Percentiles rank a stretch among this genome's conserved stretches.
Evolutionary conservation across 2,888 invertebrate species (phyloP).

Genomic region (Argyresthia goedartella): DNA sequence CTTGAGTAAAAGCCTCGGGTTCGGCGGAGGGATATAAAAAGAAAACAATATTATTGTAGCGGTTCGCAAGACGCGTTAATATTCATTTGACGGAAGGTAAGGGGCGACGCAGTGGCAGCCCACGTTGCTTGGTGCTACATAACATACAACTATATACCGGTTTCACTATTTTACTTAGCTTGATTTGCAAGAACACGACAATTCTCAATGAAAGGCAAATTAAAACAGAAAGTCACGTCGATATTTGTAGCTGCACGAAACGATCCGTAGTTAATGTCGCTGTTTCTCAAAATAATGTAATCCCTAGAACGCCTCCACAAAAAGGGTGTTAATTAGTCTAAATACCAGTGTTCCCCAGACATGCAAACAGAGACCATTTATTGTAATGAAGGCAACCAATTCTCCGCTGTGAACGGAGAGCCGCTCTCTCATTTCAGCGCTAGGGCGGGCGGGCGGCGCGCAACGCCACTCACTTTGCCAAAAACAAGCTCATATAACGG

Average conservation of each 20-base stretch:
- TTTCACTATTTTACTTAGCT: too few relatives aligned
- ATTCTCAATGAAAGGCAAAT: too few relatives aligned
- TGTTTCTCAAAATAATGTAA: slow-evolving; percentile 4
- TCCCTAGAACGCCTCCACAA: slow-evolving; percentile 28
- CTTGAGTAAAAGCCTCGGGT: slow-evolving; percentile 55
- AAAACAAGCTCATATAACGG: slow-evolving; percentile 65
- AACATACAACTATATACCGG: too few relatives aligned
- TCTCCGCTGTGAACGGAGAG: slow-evolving; percentile 35
- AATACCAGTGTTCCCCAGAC: slow-evolving; percentile 63
- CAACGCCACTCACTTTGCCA: slow-evolving; percentile 54
- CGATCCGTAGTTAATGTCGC: not conserved
- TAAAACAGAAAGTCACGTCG: too few relatives aligned
- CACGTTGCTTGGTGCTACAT: too few relatives aligned
- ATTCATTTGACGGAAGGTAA: slow-evolving; percentile 43
- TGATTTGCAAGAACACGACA: too few relatives aligned
- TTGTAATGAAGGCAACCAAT: slow-evolving; percentile 59
- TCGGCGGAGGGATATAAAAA: slow-evolving; percentile 45
- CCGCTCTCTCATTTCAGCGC: slow-evolving; percentile 52
- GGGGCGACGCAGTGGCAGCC: slow-evolving; percentile 8
- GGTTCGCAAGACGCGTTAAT: slow-evolving; percentile 58
- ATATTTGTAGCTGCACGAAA: too few relatives aligned
- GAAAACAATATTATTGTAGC: slow-evolving; percentile 56
- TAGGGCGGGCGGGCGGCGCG: slow-evolving; percentile 45
- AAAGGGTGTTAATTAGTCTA: slow-evolving; percentile 59
- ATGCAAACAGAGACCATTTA: slow-evolving; percentile 61